phyloP scores from a whole-genome alignment of 2,797 vertebrate genomes.

The Acanthornis magna region DNA sequence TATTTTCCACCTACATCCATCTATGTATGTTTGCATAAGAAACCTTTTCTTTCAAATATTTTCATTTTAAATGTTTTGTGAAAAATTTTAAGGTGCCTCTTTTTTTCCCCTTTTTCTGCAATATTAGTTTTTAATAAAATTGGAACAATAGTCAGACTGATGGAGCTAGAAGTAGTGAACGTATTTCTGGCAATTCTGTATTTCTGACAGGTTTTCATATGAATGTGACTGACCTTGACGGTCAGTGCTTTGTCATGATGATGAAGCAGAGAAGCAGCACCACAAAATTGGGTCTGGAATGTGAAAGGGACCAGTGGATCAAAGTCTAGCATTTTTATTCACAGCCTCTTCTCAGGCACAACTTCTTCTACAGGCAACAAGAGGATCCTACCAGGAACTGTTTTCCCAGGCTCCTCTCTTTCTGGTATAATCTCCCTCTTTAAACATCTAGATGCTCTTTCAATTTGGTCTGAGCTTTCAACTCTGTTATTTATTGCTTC shows the following conservation, averaged over 20 bases:
- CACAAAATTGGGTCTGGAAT: neutral
- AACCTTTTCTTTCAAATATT: neutral
- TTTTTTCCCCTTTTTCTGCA: neutral
- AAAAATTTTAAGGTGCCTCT: neutral
- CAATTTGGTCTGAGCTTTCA: neutral
- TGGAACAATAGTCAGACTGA: neutral
- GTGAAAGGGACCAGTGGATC: neutral
- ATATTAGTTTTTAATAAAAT: neutral
- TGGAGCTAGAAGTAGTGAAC: neutral
- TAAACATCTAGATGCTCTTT: neutral
- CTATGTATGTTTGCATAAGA: neutral
- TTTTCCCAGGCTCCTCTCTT: neutral
- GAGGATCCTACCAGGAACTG: neutral
- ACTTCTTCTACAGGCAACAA: neutral
- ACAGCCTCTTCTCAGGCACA: neutral
- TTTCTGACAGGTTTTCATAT: neutral
- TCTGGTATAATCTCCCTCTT: neutral
- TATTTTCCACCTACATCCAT: neutral
- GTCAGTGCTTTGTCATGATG: neutral
- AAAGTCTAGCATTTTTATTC: neutral
- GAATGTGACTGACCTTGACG: neutral
- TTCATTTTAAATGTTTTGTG: neutral
- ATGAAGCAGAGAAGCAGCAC: neutral
- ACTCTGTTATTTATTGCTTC: neutral
- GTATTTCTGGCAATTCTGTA: neutral